Conservation (phyloP, 1,140 invertebrate genomes). For the Achatina immaculata region DNA sequence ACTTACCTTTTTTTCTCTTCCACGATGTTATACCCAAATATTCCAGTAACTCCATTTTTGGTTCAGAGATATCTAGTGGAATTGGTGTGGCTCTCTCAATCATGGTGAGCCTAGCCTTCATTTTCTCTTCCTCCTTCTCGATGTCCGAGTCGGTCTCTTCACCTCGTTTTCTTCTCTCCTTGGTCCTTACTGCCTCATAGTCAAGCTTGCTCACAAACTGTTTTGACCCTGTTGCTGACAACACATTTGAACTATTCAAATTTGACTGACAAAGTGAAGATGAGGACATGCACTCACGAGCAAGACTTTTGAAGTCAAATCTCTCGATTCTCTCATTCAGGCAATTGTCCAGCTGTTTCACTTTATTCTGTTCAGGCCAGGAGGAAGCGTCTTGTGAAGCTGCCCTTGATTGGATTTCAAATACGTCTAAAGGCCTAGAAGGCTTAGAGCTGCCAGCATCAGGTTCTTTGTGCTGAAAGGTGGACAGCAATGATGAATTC, state of each 20-base stretch:
- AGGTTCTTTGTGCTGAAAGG: not conserved
- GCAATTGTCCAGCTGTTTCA: constrained; percentile 22
- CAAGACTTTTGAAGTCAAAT: constrained; percentile 50
- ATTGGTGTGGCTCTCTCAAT: constrained; percentile 55
- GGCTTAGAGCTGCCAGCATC: not conserved
- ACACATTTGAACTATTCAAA: not conserved
- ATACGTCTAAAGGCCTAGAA: not conserved
- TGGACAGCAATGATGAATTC: not conserved
- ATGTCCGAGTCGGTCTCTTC: constrained; percentile 47
- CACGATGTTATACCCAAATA: constrained; percentile 58
- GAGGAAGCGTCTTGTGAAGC: not conserved
- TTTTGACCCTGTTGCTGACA: constrained; percentile 55
- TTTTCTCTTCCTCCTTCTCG: constrained; percentile 48
- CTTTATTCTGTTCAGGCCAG: not conserved
- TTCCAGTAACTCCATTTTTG: constrained; percentile 58
- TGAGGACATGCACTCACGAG: constrained; percentile 34
- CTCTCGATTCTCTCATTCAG: constrained; percentile 41
- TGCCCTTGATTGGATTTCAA: not conserved
- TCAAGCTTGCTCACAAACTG: constrained; percentile 49
- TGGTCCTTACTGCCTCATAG: constrained; percentile 43
- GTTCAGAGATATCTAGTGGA: constrained; percentile 52
- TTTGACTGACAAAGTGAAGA: not conserved
- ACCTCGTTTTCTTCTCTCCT: constrained; percentile 59
- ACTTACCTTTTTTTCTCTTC: constrained; percentile 59
- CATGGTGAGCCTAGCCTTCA: constrained; percentile 42